Evolutionary conservation across 2,888 invertebrate species (phyloP), one percentile per base, ranked within the genome.

Genomic region (Idaea aversata): DNA sequence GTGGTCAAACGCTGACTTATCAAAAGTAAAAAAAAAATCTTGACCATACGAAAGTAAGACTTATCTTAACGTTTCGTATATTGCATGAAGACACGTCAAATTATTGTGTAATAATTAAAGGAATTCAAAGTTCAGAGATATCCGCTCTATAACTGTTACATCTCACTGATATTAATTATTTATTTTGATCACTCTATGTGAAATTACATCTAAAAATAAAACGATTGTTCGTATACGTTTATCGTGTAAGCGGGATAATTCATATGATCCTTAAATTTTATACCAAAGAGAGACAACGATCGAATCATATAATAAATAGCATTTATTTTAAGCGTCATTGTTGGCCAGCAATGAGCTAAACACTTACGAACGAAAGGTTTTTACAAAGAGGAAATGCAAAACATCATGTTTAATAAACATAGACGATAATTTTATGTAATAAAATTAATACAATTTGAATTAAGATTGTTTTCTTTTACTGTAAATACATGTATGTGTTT

Each of bases 271-370:
- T 64, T 13, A 64, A 76, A 77, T 71, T 68, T 6, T 71, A 73
- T 57, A 16, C 58, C 4, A 6, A 75, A 80, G 81, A 83, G 80
- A 78, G 77, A 77, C 68, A 82, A 87, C 89, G 87, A 90, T 82
- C 88, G 89, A 90, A 86, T 83, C 84, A 84, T 47, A 47, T 86
- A 82, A 88, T 86, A 82, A 88, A 88, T 88, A 90, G 91, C 91
- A 91, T 91, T 91, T 91, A 92, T 86, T 85, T 80, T 78, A 82
- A 79, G 76, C 77, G 79, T 75, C 87, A 87, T 84, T 87, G 86
- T 88, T 88, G 88, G 90, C 88, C 90, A 88, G 87, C 83, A 84
- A 85, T 86, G 88, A 83, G 78, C 75, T 77, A 87, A 6, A 47
- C 13, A 47, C 13, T 13, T 85, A 86, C 87, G 88, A 90, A 90